Percentiles rank a stretch among this genome's conserved stretches.
Conservation (phyloP, 2,113 vertebrate species). For the Budorcas taxicolor region DNA sequence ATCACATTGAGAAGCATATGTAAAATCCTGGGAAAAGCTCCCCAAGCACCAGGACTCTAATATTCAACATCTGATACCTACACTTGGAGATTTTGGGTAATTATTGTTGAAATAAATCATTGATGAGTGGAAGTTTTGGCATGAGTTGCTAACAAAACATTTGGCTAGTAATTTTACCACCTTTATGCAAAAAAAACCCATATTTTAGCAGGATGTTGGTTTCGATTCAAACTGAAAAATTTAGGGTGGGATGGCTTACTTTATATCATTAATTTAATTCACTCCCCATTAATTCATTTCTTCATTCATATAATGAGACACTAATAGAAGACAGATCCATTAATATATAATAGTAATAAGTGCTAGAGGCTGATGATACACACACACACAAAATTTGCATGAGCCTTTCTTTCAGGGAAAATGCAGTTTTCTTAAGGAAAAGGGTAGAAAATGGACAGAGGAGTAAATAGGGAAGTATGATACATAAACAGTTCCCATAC, state of each 20-base stretch:
- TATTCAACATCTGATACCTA: constrained; percentile 45
- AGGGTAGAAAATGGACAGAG: not conserved
- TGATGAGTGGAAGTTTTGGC: constrained; percentile 4
- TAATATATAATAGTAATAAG: not conserved
- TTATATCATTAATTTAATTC: not conserved
- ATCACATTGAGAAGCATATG: constrained; percentile 41
- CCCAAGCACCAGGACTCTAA: constrained; percentile 43
- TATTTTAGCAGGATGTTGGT: not conserved
- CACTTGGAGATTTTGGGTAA: not conserved
- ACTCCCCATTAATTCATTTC: not conserved
- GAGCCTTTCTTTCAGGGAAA: not conserved
- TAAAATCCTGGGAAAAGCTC: constrained; percentile 37
- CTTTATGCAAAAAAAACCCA: not conserved
- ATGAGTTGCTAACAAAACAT: not conserved
- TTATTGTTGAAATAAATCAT: constrained; percentile 40
- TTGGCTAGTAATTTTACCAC: not conserved
- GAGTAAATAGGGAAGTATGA: not conserved
- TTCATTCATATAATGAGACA: not conserved
- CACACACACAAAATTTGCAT: not conserved
- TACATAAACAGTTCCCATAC: not conserved
- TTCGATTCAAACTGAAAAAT: not conserved
- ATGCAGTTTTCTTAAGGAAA: not conserved
- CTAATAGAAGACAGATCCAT: not conserved
- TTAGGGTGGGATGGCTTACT: not conserved
- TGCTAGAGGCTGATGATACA: not conserved